Base-by-base conservation (phyloP, 2,888 invertebrate species). In the Apantesis nais region DNA sequence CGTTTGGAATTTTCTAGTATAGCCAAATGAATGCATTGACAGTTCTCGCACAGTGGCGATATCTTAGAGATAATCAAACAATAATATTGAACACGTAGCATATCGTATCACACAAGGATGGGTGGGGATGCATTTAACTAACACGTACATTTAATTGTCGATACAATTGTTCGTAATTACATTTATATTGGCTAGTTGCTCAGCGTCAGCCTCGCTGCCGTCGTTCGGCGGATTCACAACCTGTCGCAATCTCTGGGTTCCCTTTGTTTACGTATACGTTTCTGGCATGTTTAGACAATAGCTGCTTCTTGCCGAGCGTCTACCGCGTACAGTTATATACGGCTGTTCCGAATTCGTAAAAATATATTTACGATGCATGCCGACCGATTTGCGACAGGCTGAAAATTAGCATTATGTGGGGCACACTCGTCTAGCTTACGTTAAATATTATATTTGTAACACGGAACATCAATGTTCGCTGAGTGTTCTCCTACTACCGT, bases 41-140 rank as follows among this genome's bases (percentile, higher is more conserved):
- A 88, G 83, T 82, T 81, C 76, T 80, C 80, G 82, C 84, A 65
- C 78, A 62, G 73, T 63, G 77, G 83, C 85, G 80, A 84, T 67
- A 77, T 80, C 83, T 84, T 83, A 85, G 80, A 85, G 81, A 81
- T 85, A 83, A 85, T 78, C 77, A 85, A 85, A 85, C 77, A 82
- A 87, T 86, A 86, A 89, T 85, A 87, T 85, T 91, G 90, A 92
- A 92, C 92, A 93, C 91, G 88, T 86, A 88, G 81, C 86, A 88
- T 86, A 90, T 90, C 88, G 89, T 91, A 92, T 92, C 92, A 90
- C 90, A 90, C 85, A 80, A 87, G 88, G 90, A 88, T 86, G 88
- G 89, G 89, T 85, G 85, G 87, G 88, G 87, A 82, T 79, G 86
- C 81, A 79, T 85, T 85, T 79, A 78, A 83, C 81, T 83, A 84